Conservation (phyloP, 2,113 vertebrate species). For the Pelmatolapia mariae region DNA sequence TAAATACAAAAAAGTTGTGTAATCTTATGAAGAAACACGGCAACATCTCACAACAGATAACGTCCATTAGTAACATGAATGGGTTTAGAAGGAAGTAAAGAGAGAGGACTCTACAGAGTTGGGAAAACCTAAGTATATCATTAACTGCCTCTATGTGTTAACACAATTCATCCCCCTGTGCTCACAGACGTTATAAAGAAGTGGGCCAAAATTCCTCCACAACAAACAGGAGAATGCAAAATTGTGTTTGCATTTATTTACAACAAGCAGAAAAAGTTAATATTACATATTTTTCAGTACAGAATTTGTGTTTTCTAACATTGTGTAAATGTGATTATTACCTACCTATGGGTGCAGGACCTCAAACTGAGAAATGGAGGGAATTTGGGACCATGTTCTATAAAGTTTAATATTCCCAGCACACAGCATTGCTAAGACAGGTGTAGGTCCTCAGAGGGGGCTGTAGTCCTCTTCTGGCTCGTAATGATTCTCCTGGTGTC, state of each 20-base stretch:
- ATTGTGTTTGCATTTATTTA: background rate
- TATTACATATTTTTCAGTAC: background rate
- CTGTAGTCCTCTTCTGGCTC: conserved; percentile 54
- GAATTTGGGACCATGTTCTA: background rate
- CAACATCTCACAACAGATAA: background rate
- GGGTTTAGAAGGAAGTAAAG: background rate
- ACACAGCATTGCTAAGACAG: background rate
- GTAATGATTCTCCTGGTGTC: background rate
- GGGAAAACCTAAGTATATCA: background rate
- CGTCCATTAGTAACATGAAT: background rate
- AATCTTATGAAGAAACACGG: background rate
- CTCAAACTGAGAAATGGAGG: background rate
- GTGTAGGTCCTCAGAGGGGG: conserved; percentile 41
- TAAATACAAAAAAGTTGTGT: background rate
- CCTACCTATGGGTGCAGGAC: background rate
- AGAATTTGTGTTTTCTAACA: background rate
- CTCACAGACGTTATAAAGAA: background rate
- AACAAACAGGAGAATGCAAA: background rate
- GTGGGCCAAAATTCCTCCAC: background rate
- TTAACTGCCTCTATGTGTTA: background rate
- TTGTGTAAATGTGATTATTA: background rate
- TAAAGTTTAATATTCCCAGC: background rate
- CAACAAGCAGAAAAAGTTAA: background rate
- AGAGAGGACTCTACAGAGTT: background rate
- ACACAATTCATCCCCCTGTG: background rate